These are phyloP conservation scores for Steatornis caripensis DNA, from an alignment of 2,113 vertebrate species.

Conservation along the genomic window DNA sequence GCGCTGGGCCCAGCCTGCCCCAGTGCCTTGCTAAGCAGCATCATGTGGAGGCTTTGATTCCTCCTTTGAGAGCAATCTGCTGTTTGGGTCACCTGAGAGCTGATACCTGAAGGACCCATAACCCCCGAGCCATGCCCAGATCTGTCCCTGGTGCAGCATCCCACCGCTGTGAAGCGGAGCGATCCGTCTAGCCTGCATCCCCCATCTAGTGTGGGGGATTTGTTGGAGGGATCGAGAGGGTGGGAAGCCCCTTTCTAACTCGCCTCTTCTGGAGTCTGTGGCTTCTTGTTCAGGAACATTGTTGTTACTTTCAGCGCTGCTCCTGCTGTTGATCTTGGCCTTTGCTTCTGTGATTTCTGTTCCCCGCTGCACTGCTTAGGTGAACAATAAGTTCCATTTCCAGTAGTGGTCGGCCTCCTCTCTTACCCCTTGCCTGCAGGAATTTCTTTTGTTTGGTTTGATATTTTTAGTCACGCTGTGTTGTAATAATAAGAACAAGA, in stretches of 20 bases:
- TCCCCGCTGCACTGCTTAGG: conserved; percentile 35
- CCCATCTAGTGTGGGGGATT: neutral
- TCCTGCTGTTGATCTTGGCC: conserved; percentile 55
- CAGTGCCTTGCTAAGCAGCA: neutral
- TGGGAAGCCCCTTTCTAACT: neutral
- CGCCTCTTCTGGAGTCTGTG: neutral
- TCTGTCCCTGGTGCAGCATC: neutral
- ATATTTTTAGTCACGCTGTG: conserved; percentile 62
- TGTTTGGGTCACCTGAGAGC: neutral
- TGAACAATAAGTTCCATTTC: conserved; percentile 66
- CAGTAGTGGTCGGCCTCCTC: conserved; percentile 50
- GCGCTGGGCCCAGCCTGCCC: neutral
- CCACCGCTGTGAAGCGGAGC: accelerated
- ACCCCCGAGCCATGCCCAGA: neutral
- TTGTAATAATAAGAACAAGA: conserved; percentile 62
- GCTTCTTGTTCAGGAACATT: conserved; percentile 22
- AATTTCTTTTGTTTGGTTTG: conserved; percentile 62
- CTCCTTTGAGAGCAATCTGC: neutral
- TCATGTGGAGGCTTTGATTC: neutral
- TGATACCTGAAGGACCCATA: neutral
- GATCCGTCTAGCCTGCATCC: neutral
- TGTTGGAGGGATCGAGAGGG: neutral
- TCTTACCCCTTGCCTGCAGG: conserved; percentile 62
- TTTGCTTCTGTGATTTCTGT: conserved; percentile 43
- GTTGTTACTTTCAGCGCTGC: conserved; percentile 6